A percentile compares a stretch with the other conserved stretches of the same genome.
Evolutionary conservation across 2,888 invertebrate species (phyloP).

Genomic region (Brassicogethes aeneus): DNA sequence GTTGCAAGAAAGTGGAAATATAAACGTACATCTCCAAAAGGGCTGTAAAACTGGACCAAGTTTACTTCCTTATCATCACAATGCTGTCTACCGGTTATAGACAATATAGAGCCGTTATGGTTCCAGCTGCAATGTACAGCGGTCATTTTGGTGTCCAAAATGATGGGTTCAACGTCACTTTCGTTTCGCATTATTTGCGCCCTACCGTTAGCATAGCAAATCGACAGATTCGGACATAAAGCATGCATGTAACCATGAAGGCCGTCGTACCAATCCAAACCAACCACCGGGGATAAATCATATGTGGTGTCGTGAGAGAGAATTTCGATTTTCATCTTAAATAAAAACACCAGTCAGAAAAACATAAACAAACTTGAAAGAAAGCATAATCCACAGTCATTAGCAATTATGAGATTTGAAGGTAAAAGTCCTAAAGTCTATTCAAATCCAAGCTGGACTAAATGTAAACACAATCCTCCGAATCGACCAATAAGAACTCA

Average conservation of each 20-base stretch:
- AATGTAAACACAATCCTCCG: no score
- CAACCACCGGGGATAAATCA: constrained; percentile 51
- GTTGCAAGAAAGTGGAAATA: not conserved
- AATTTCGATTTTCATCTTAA: constrained; percentile 69
- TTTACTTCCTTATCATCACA: constrained; percentile 60
- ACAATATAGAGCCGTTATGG: constrained; percentile 81
- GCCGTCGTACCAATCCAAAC: constrained; percentile 84
- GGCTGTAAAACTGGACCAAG: constrained; percentile 83
- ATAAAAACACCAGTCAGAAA: no score
- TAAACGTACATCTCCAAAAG: constrained; percentile 67
- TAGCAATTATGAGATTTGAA: no score
- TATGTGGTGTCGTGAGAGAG: constrained; percentile 41
- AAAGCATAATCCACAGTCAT: no score
- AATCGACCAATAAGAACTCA: no score
- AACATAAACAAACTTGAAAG: no score
- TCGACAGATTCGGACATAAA: constrained; percentile 65
- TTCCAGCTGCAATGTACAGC: constrained; percentile 86
- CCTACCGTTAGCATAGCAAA: constrained; percentile 82
- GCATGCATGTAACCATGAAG: constrained; percentile 58
- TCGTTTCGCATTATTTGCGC: constrained; percentile 86
- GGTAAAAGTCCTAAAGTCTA: no score
- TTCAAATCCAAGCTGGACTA: no score
- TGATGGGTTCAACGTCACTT: constrained; percentile 73
- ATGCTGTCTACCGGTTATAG: constrained; percentile 65
- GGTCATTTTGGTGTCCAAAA: constrained; percentile 75